Base-by-base conservation (phyloP, 2,888 invertebrate species). In the Argyresthia goedartella region DNA sequence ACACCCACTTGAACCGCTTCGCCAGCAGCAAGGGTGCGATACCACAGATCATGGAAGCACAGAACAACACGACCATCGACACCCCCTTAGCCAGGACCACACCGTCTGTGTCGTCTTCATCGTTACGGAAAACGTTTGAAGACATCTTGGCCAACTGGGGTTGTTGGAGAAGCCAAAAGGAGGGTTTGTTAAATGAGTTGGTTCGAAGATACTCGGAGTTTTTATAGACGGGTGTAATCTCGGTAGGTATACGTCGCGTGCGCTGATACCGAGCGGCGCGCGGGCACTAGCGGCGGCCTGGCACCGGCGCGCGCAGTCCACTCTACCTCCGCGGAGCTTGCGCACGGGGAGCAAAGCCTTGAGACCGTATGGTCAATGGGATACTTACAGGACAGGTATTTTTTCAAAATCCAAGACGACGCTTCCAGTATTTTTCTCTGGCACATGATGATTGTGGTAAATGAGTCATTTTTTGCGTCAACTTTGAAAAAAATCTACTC, bases 61-160 rank as follows among this genome's bases (percentile, higher is more conserved):
- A 71, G 65, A 95, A 93, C 13, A 97, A 88, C 33, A 93, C 91
- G 44, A 88, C 80, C 92, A 96, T 94, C 1, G 96, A 91, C 4
- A 93, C 90, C 15, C 90, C 88, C 76, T 96, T 96, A 13, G 95
- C 94, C 36, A 90, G 62, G 15, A 93, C 69, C 8, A 91, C 85
- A 6, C 79, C 81, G 0, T 87, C 76, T 0, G 72, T 73, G 4
- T 84, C 79, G 15, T 73, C 70, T 42, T 70, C 62, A 8, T 60
- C 56, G 41, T 64, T 64, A 51, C 59, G 11, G 33, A 16, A 25
- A 4, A 25, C 25, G 57, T 55, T 69, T 48, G 47, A 44, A 39
- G 33, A 33, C 42, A 42, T 42, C 9, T 41, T 25, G 33, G 25
- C n/a, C 7, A 6, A 15, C 6, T 46, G 15, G 7, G 10, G 13